A percentile compares a stretch with the other conserved stretches of the same genome.
These are phyloP conservation scores for Drosophila orena DNA, from an alignment of 1,140 invertebrate genomes.

Conservation along the genomic window DNA sequence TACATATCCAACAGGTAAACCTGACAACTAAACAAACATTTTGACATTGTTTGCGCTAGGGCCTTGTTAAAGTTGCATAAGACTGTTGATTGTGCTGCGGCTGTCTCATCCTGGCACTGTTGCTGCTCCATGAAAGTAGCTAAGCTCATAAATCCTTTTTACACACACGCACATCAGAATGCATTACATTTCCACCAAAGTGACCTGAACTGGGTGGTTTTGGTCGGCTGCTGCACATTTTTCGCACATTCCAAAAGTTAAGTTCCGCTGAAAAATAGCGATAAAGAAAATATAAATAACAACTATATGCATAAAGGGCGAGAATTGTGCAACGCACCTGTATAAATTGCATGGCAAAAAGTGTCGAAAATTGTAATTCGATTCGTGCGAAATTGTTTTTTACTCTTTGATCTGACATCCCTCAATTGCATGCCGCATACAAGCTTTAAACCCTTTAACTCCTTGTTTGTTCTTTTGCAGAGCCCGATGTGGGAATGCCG, in stretches of 20 bases:
- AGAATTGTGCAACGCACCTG: background rate
- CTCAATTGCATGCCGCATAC: background rate
- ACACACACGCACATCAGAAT: constrained; percentile 10
- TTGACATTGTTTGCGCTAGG: constrained; percentile 20
- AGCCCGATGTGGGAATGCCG: constrained; percentile 97
- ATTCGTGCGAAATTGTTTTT: constrained; percentile 9
- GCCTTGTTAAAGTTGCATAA: constrained; percentile 57
- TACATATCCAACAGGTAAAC: constrained; percentile 38
- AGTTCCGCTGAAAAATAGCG: constrained; percentile 10
- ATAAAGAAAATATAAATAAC: constrained; percentile 3
- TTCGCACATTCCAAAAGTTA: constrained; percentile 35
- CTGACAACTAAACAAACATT: constrained; percentile 18
- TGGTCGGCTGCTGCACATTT: constrained; percentile 45
- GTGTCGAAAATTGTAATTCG: constrained; percentile 34
- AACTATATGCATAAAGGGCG: background rate
- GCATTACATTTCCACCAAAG: constrained; percentile 26
- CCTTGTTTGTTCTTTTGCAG: constrained; percentile 86
- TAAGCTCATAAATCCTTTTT: constrained; percentile 46
- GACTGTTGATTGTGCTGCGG: constrained; percentile 48
- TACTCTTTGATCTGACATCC: background rate
- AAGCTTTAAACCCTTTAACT: background rate
- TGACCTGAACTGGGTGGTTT: constrained; percentile 1
- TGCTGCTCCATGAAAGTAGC: constrained; percentile 6
- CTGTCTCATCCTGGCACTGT: constrained; percentile 1
- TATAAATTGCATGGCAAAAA: constrained; percentile 17